A percentile compares a stretch with the other conserved stretches of the same genome.
phyloP scores from a whole-genome alignment of 2,888 invertebrate species.

The Eueremaeus valkanovi region DNA sequence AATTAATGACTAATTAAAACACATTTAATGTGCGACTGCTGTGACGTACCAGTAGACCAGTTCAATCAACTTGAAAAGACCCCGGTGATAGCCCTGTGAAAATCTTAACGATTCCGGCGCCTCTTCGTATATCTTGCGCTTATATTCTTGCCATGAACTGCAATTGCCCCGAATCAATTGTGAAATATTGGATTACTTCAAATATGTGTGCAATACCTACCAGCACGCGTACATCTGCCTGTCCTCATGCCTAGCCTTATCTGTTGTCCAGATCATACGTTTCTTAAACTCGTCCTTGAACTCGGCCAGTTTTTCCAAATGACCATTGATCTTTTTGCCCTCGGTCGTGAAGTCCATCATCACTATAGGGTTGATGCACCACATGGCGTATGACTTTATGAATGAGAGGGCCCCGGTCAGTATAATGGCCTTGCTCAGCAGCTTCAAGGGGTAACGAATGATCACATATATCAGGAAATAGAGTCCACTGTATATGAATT shows the following conservation, averaged over 20 bases:
- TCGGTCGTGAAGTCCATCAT: neutral
- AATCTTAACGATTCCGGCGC: neutral
- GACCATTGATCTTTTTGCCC: neutral
- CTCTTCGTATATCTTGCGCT: neutral
- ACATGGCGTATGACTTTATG: neutral
- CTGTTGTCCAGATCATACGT: neutral
- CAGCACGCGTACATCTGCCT: neutral
- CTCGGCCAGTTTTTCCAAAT: neutral
- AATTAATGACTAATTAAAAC: neutral
- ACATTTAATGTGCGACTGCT: neutral
- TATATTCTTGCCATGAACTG: conserved; percentile 7
- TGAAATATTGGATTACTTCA: neutral
- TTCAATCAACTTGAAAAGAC: neutral
- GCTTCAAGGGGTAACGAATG: neutral
- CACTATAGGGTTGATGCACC: neutral
- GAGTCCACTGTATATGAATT: conserved; percentile 16
- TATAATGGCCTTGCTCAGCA: neutral
- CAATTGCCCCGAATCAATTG: neutral
- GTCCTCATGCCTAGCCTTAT: neutral
- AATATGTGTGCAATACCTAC: neutral
- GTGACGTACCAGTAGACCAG: neutral
- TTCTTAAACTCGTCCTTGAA: neutral
- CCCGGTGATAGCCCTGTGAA: neutral
- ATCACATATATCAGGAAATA: neutral
- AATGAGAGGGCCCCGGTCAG: neutral